These are phyloP conservation scores for Spea hammondii DNA, from an alignment of 2,797 vertebrate genomes.

Conservation along the genomic window DNA sequence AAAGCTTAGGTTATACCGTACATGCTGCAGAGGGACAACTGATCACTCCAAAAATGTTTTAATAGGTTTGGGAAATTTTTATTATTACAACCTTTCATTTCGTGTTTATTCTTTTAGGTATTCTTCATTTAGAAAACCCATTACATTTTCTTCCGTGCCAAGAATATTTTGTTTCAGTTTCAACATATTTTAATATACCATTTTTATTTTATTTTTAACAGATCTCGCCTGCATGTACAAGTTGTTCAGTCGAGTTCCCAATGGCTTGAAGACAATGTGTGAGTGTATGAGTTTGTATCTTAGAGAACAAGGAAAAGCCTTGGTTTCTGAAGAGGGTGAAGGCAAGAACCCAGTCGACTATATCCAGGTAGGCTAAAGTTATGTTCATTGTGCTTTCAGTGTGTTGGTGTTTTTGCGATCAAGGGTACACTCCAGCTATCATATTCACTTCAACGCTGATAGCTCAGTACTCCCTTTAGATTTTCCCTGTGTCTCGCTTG, in stretches of 20 bases:
- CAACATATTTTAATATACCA: not conserved
- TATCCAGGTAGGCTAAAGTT: conserved; percentile 80
- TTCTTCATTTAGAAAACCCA: not conserved
- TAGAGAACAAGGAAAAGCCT: conserved; percentile 94
- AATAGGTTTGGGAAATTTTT: no score
- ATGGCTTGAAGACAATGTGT: conserved; percentile 97
- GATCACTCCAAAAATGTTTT: no score
- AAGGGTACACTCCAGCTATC: no score
- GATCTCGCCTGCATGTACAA: conserved; percentile 99
- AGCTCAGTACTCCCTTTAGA: no score
- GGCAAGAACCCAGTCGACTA: conserved; percentile 97
- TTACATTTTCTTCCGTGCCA: not conserved
- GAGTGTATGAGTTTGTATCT: conserved; percentile 97
- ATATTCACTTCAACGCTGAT: no score
- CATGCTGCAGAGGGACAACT: no score
- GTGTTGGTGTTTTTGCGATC: no score
- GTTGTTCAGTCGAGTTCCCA: conserved; percentile 93
- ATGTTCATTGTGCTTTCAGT: no score
- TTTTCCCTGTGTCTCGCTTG: no score
- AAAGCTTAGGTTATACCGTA: no score
- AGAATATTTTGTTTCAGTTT: not conserved
- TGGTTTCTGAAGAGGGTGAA: conserved; percentile 97
- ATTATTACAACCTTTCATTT: no score
- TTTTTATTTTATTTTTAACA: conserved; percentile 55
- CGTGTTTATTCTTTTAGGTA: no score